Evolutionary conservation across 2,888 invertebrate species (phyloP).

Genomic region (Tenthredo distinguenda): DNA sequence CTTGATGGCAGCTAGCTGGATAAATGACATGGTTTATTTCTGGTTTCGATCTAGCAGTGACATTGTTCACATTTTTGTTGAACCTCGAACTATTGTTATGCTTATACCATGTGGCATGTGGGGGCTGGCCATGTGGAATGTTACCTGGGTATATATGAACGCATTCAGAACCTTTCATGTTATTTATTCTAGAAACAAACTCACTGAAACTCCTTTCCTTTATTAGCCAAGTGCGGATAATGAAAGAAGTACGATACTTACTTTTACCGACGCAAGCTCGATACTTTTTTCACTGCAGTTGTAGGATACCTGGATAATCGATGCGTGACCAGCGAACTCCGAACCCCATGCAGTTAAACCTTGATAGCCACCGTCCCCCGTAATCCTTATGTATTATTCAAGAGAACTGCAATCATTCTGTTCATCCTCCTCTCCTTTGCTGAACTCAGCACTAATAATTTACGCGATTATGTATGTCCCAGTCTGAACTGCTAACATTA

Average conservation of each 20-base stretch:
- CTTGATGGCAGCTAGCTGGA: no score
- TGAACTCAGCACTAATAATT: background rate
- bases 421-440: background rate
- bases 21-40: no score
- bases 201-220: background rate
- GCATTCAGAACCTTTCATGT: no score
- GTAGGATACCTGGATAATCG: background rate
- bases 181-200: no score
- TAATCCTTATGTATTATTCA: background rate
- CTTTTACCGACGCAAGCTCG: background rate
- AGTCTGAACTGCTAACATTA: background rate
- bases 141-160: no score
- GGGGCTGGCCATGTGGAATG: no score
- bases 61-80: no score
- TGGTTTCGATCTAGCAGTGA: no score
- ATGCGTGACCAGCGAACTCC: background rate
- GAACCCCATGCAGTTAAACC: background rate
- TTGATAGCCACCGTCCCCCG: constrained; percentile 2
- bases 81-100: no score
- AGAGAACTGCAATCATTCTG: background rate
- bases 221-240: background rate
- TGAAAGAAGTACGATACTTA: background rate
- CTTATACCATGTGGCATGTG: no score
- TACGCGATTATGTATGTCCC: background rate
- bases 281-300: background rate